Evolutionary conservation across 2,113 vertebrate species (phyloP).

Genomic region (Cariama cristata): DNA sequence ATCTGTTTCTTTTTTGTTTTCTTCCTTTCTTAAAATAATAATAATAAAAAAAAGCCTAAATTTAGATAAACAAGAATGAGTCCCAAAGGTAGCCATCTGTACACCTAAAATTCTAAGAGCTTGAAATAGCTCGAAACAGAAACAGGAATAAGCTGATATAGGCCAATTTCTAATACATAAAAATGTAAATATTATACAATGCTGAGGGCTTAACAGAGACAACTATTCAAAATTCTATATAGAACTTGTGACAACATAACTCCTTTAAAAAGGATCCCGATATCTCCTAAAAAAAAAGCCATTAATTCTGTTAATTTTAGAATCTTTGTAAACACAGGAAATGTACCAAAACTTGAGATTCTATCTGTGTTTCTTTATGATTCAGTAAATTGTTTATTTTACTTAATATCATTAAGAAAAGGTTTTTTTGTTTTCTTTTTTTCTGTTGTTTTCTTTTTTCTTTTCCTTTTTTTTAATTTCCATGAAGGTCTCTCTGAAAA

Average conservation of each 20-base stretch:
- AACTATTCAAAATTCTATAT: not conserved
- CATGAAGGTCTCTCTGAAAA: not conserved
- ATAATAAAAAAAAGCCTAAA: not conserved
- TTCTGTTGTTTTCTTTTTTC: not conserved
- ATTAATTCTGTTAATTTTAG: not conserved
- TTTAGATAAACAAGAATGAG: not conserved
- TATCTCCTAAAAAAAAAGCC: rapidly evolving
- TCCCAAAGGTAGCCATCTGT: not conserved
- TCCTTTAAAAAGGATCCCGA: not conserved
- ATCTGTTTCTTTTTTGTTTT: not conserved
- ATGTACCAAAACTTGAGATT: not conserved
- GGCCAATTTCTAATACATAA: not conserved
- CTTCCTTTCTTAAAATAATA: not conserved
- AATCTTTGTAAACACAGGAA: not conserved
- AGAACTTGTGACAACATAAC: not conserved
- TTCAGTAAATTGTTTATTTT: not conserved
- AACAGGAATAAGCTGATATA: not conserved
- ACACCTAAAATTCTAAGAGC: not conserved
- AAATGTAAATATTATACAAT: not conserved
- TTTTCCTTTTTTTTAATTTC: not conserved
- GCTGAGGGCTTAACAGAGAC: not conserved
- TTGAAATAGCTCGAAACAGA: not conserved
- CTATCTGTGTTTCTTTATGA: not conserved
- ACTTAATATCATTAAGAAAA: not conserved
- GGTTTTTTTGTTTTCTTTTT: rapidly evolving